Conservation (phyloP, 2,888 invertebrate species). For the Eudemis profundana region DNA sequence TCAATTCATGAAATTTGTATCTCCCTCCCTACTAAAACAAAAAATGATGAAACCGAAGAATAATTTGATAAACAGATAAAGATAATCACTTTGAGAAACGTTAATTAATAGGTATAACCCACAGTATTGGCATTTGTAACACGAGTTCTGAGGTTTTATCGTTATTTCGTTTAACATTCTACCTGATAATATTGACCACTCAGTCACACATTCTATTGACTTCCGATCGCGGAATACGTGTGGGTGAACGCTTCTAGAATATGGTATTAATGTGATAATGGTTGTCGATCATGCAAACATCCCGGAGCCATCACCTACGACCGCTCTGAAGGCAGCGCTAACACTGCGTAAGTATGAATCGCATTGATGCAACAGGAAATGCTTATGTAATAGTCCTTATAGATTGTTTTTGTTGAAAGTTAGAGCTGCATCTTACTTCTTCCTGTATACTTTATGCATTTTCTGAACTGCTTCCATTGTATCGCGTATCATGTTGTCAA, state of each 20-base stretch:
- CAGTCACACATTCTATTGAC: slow-evolving; percentile 45
- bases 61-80: not conserved
- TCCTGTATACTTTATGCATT: slow-evolving; percentile 72
- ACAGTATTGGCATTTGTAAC: not conserved
- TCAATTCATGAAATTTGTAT: not conserved
- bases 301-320: slow-evolving; percentile 74
- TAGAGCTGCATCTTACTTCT: slow-evolving; percentile 70
- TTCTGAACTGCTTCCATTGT: slow-evolving; percentile 75
- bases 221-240: slow-evolving; percentile 62
- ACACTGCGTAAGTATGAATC: slow-evolving; percentile 78
- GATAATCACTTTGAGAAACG: not conserved
- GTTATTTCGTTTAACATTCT: slow-evolving; percentile 35
- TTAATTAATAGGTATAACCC: not conserved
- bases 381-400: slow-evolving; percentile 73
- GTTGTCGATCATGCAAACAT: slow-evolving; percentile 84
- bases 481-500: slow-evolving; percentile 58
- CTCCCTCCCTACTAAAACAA: not conserved
- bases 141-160: slow-evolving; percentile 30
- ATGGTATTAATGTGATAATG: slow-evolving; percentile 83
- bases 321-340: slow-evolving; percentile 75
- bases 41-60: slow-evolving; percentile 32
- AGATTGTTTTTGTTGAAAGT: slow-evolving; percentile 75
- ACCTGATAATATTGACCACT: slow-evolving; percentile 20
- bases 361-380: slow-evolving; percentile 76
- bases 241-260: slow-evolving; percentile 75